Evolutionary conservation across 2,888 invertebrate species (phyloP).

Genomic region (Ichneumoninae sp.): DNA sequence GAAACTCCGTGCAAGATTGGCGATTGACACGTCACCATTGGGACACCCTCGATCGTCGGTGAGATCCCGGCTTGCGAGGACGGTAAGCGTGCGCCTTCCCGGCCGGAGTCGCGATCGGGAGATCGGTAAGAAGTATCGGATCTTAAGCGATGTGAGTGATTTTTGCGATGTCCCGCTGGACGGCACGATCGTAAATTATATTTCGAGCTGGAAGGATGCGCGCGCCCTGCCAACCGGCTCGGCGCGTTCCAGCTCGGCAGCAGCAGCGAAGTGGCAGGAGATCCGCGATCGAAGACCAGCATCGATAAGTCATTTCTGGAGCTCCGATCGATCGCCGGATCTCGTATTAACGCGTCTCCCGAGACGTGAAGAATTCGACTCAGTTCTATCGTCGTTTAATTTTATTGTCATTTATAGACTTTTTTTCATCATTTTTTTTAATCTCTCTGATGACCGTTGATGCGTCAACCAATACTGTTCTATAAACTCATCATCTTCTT

Average conservation of each 20-base stretch:
- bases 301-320: slow-evolving; percentile 74
- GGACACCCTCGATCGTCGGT: slow-evolving; percentile 13
- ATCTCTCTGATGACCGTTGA: background rate
- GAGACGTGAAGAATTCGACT: slow-evolving; percentile 72
- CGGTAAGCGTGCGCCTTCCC: slow-evolving; percentile 7
- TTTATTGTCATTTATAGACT: background rate
- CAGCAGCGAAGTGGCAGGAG: slow-evolving; percentile 7
- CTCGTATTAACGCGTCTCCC: slow-evolving; percentile 71
- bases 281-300: slow-evolving; percentile 9
- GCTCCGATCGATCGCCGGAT: slow-evolving; percentile 60
- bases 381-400: background rate
- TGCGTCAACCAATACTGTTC: background rate
- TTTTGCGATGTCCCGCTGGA: slow-evolving; percentile 34
- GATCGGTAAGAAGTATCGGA: slow-evolving; percentile 39
- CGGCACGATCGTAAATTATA: slow-evolving; percentile 68
- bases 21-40: slow-evolving; percentile 66
- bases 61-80: background rate
- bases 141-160: slow-evolving; percentile 35
- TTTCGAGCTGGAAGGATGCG: slow-evolving; percentile 63
- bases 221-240: slow-evolving; percentile 29
- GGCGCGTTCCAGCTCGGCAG: slow-evolving; percentile 64
- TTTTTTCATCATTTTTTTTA: background rate
- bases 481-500: slow-evolving; percentile 1
- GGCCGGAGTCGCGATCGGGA: slow-evolving; percentile 1
- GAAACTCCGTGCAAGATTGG: slow-evolving; percentile 5